Evolutionary conservation across 2,797 vertebrate species (phyloP).

Genomic region (Scomberomorus guttatus): DNA sequence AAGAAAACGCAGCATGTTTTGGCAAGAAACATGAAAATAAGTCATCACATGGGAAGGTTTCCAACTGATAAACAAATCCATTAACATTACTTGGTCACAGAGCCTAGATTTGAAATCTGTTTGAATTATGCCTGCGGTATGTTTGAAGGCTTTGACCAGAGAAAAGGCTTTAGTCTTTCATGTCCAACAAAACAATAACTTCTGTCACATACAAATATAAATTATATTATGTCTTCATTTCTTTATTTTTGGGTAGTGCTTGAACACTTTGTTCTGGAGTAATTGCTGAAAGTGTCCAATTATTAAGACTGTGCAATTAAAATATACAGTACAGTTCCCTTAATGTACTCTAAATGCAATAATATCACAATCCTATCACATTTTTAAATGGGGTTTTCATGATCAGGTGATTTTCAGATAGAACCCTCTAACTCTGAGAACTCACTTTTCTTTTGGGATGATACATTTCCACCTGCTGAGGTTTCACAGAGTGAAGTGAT

Average conservation of each 20-base stretch:
- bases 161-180: neutral
- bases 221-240: neutral
- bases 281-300: neutral
- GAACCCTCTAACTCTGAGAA: too few species aligned
- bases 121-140: neutral
- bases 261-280: neutral
- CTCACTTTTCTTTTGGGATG: too few species aligned
- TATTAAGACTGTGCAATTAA: neutral
- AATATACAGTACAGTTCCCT: neutral
- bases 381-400: too few species aligned
- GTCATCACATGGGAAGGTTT: constrained; percentile 19
- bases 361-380: too few species aligned
- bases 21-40: constrained; percentile 15
- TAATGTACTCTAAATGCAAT: too few species aligned
- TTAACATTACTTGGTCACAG: constrained; percentile 18
- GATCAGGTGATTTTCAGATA: too few species aligned
- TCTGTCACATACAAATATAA: neutral
- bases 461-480: too few species aligned
- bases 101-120: constrained; percentile 37
- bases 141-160: neutral
- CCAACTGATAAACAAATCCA: constrained; percentile 48
- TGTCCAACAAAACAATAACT: neutral
- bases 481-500: too few species aligned
- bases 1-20: constrained; percentile 20
- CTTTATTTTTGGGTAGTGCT: neutral